Conservation (phyloP, 2,113 vertebrate genomes). For the Connochaetes taurinus region DNA sequence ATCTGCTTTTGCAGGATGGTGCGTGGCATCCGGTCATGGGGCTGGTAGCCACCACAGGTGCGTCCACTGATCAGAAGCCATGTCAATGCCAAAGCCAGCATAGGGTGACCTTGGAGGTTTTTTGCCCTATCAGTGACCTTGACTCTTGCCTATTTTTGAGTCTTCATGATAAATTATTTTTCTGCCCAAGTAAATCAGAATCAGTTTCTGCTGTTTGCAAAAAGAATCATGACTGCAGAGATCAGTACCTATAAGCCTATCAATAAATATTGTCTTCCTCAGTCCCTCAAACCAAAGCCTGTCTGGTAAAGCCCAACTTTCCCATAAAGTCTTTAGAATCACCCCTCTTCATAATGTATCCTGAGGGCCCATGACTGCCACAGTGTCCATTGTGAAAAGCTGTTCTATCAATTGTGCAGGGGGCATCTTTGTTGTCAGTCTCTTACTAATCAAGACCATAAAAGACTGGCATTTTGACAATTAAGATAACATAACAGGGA, state of each 20-base stretch:
- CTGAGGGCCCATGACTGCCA: not conserved
- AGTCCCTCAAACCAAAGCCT: not conserved
- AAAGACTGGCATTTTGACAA: not conserved
- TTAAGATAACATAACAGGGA: not conserved
- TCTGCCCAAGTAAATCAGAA: not conserved
- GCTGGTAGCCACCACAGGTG: not conserved
- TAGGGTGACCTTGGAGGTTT: not conserved
- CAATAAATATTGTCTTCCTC: not conserved
- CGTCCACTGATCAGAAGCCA: fast-evolving
- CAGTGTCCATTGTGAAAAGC: not conserved
- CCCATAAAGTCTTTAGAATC: not conserved
- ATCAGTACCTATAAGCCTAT: not conserved
- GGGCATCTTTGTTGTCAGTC: not conserved
- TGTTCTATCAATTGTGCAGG: not conserved
- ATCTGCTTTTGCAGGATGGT: not conserved
- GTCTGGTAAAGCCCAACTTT: not conserved
- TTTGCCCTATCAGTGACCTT: not conserved
- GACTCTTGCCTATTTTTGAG: not conserved
- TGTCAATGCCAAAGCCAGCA: not conserved
- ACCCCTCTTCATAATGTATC: not conserved
- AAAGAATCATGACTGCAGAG: not conserved
- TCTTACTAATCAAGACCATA: not conserved
- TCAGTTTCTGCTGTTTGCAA: not conserved
- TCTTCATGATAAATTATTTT: not conserved
- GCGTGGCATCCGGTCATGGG: not conserved